Evolutionary conservation across 2,797 vertebrate genomes (phyloP), one percentile per base, ranked within the genome.

Genomic region (Chaenodraco wilsoni): DNA sequence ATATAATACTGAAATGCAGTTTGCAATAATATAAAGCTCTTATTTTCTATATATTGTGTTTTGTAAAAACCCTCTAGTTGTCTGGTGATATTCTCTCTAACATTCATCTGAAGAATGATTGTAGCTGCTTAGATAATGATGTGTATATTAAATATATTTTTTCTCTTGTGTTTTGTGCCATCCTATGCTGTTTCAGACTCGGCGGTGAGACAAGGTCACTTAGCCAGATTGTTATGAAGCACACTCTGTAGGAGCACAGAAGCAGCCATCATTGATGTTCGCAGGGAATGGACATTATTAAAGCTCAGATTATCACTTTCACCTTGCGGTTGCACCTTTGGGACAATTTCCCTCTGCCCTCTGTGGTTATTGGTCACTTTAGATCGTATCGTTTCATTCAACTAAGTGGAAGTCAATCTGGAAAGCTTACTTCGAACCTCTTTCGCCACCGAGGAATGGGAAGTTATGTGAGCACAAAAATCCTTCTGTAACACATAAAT

Each of bases 331-430:
- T 66, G 65, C 33, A 71, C 83, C 81, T 57, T 19, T 3, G 66
- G 81, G 85, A 85, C 82, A 81, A 78, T 79, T 85, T 74, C 74
- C 74, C 55, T 6, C 50, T 60, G 69, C 76, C 80, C 73, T 79
- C 27, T 33, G 75, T 74, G 69, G 69, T 82, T 85, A 90, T 78
- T 87, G 78, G 84, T 84, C 74, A 79, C 58, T 81, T 44, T 17
- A 69, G 65, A 82, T 84, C 56, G 69, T 82, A 81, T 88, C 68
- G 77, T 84, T 81, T 87, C 72, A 91, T 86, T 76, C 78, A 31
- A 49, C 88, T 88, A 83, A 92, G 84, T 90, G 87, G 65, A 84
- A 88, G 80, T 88, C 87, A 76, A 82, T 90, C 66, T 56, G 52
- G 23, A 68, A 65, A 11, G 63, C 70, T 70, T 72, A 66, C 68